Evolutionary conservation across 2,113 vertebrate species (phyloP).

Genomic region (Phodopus roborovskii): DNA sequence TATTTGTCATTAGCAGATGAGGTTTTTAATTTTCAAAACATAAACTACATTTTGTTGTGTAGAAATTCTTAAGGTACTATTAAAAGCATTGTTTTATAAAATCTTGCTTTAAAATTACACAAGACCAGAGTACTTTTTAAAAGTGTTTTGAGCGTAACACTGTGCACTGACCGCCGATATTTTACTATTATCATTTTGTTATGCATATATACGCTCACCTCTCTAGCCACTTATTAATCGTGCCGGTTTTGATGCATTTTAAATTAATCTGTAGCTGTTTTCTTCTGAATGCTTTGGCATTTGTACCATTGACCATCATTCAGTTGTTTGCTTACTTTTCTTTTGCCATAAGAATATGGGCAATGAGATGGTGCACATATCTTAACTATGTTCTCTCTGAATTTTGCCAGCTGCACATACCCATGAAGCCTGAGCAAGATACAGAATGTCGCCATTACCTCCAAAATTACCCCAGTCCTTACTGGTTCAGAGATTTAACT

Average conservation of each 20-base stretch:
- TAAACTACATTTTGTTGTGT: constrained; percentile 51
- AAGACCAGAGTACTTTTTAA: constrained; percentile 39
- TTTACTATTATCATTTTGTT: constrained; percentile 46
- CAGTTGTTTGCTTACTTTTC: constrained; percentile 19
- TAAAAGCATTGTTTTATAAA: background rate
- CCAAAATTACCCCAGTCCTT: background rate
- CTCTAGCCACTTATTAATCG: background rate
- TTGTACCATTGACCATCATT: constrained; percentile 17
- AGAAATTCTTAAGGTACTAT: background rate
- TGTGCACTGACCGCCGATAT: background rate
- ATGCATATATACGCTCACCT: background rate
- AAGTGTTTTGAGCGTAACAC: constrained; percentile 43
- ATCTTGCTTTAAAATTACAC: constrained; percentile 43
- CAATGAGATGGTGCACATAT: background rate
- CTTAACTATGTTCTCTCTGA: constrained; percentile 36
- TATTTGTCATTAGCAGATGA: constrained; percentile 11
- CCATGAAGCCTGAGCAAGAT: background rate
- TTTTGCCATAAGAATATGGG: constrained; percentile 47
- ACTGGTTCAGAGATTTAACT: background rate
- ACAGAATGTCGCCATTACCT: background rate
- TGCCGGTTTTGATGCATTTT: constrained; percentile 46
- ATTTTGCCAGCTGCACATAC: background rate
- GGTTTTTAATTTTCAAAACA: background rate
- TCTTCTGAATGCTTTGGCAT: constrained; percentile 38
- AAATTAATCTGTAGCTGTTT: constrained; percentile 45